Base-by-base conservation (phyloP, 2,888 invertebrate species). In the Rhogogaster chlorosoma region DNA sequence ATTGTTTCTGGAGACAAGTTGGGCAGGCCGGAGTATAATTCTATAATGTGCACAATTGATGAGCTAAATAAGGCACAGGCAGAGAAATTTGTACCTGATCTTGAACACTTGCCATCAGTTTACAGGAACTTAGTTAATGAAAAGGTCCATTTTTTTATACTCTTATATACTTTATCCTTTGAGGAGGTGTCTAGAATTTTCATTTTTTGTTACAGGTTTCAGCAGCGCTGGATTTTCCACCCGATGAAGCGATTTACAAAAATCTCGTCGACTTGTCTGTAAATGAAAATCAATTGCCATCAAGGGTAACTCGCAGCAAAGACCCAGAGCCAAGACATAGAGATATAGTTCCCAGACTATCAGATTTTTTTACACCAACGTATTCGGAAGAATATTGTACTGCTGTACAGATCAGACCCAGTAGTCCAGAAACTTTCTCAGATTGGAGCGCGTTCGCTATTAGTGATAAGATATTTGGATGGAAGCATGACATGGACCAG, bases 291-390 rank as follows among this genome's bases (percentile, higher is more conserved):
- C 89, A 91, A 86, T 86, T 92, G 3, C 91, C 92, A n/a, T 71
- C 84, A 29, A 88, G 89, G 87, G 7, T 93, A 38, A 90, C 86
- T 5, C 89, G 93, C 2, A 92, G 89, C 77, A 92, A 91, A 82
- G 92, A 92, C 89, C 93, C 93, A 18, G 90, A 91, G 64, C 92
- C 92, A 45, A 86, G 92, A 57, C 88, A 90, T 83, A 90, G 87
- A 82, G 93, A 93, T 83, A 73, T 89, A 45, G 86, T 88, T 12
- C 93, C 93, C 7, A 87, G 89, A 67, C 86, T 93, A 7, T 89
- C 90, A 0, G 89, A 93, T 84, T 93, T 93, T 85, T 92, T 92
- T 70, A 84, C 77, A 29, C 92, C 92, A 38, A 87, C 87, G 71
- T 88, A 87, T 83, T 87, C 86, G 1, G 88, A 90, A 38, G 91